These are phyloP conservation scores for Myiagra hebetior DNA, from an alignment of 2,113 vertebrate species.

Conservation along the genomic window DNA sequence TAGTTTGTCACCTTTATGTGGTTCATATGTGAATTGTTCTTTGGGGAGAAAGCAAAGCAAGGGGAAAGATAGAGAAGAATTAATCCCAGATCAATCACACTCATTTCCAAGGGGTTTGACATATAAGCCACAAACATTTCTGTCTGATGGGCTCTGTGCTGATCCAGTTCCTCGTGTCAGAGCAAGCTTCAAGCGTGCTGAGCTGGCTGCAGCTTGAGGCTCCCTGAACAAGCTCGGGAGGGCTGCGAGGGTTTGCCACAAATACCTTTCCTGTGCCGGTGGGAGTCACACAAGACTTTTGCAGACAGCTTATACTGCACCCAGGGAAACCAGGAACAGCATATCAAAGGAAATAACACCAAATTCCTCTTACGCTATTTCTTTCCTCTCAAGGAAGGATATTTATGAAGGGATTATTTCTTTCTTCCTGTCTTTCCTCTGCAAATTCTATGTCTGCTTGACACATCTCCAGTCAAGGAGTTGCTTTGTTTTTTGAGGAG, in stretches of 20 bases:
- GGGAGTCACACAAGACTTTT: neutral
- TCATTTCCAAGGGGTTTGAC: neutral
- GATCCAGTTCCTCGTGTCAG: accelerated
- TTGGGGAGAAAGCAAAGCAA: neutral
- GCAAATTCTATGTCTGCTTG: neutral
- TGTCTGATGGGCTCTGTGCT: neutral
- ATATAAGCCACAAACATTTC: neutral
- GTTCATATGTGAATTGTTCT: neutral
- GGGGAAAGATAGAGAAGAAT: neutral
- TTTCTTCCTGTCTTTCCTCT: neutral
- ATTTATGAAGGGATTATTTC: neutral
- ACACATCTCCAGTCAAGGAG: neutral
- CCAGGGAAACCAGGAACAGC: neutral
- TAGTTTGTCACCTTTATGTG: neutral
- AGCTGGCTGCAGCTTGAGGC: neutral
- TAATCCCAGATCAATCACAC: neutral
- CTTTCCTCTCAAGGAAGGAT: neutral
- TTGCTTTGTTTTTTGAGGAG: neutral
- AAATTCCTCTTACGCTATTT: neutral
- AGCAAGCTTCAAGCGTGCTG: neutral
- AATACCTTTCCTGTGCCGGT: neutral
- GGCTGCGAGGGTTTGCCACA: neutral
- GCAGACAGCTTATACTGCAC: neutral
- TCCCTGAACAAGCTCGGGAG: accelerated
- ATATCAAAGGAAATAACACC: neutral